Conservation (phyloP, 2,113 vertebrate species). For the Dasyprocta punctata region DNA sequence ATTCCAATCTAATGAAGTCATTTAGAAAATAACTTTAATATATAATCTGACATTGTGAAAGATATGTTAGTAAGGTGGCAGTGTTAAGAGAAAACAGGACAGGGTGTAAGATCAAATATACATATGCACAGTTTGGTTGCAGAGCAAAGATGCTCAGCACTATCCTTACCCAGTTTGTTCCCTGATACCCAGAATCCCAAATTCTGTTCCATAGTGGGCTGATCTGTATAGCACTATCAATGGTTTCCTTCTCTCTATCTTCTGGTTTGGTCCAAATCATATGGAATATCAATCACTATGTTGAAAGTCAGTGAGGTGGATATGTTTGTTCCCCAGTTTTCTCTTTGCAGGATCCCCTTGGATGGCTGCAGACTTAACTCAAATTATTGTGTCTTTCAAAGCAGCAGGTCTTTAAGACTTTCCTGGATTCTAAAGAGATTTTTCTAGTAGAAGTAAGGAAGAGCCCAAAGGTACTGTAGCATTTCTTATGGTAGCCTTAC, state of each 20-base stretch:
- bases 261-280: not conserved
- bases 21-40: not conserved
- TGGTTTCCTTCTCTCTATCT: not conserved
- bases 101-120: not conserved
- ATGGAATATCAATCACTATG: not conserved
- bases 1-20: not conserved
- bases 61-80: not conserved
- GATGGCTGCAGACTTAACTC: not conserved
- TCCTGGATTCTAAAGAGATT: not conserved
- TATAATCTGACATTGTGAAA: not conserved
- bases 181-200: not conserved
- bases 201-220: not conserved
- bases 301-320: not conserved
- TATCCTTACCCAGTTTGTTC: not conserved
- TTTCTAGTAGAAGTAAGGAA: not conserved
- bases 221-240: not conserved
- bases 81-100: not conserved
- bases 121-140: not conserved
- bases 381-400: not conserved
- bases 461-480: not conserved
- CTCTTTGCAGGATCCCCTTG: not conserved
- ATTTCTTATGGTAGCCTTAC: not conserved
- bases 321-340: not conserved
- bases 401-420: not conserved
- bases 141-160: not conserved